Percentiles rank a stretch among this genome's conserved stretches.
phyloP scores from a whole-genome alignment of 2,888 invertebrate species.

The Archips xylosteana region DNA sequence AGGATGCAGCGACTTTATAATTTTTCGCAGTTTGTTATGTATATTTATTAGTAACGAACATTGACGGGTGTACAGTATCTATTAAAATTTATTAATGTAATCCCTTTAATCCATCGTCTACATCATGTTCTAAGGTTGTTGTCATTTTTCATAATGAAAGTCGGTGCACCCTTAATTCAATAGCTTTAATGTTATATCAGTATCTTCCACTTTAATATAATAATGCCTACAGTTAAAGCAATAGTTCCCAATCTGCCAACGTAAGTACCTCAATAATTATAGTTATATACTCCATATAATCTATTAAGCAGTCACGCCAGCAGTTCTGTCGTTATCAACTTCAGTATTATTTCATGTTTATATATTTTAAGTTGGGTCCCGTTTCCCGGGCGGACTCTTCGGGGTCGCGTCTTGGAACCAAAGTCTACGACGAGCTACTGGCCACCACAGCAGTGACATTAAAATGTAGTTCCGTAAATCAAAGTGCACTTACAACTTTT shows the following conservation, averaged over 20 bases:
- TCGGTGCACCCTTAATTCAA: conserved; percentile 77
- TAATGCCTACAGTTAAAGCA: conserved; percentile 68
- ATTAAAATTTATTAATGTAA: not conserved
- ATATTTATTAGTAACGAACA: conserved; percentile 2
- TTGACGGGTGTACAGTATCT: conserved; percentile 3
- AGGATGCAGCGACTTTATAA: conserved; percentile 70
- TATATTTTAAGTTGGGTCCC: conserved; percentile 50
- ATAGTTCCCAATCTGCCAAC: conserved; percentile 79
- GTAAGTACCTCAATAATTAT: conserved; percentile 79
- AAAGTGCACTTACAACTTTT: conserved; percentile 83
- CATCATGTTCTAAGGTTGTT: conserved; percentile 48
- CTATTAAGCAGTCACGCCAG: conserved; percentile 35
- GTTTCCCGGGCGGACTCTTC: conserved; percentile 51
- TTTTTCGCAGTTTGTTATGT: conserved; percentile 40
- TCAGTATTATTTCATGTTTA: conserved; percentile 55
- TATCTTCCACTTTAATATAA: conserved; percentile 80
- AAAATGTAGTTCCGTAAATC: conserved; percentile 79
- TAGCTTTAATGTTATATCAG: conserved; percentile 83
- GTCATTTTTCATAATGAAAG: conserved; percentile 56
- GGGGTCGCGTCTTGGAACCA: conserved; percentile 32
- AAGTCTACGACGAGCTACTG: conserved; percentile 48
- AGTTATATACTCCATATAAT: conserved; percentile 50
- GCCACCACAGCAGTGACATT: conserved; percentile 57
- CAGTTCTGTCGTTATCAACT: conserved; percentile 24
- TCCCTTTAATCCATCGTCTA: conserved; percentile 12